phyloP scores from a whole-genome alignment of 2,113 vertebrate species.

The Hyperopisus bebe region DNA sequence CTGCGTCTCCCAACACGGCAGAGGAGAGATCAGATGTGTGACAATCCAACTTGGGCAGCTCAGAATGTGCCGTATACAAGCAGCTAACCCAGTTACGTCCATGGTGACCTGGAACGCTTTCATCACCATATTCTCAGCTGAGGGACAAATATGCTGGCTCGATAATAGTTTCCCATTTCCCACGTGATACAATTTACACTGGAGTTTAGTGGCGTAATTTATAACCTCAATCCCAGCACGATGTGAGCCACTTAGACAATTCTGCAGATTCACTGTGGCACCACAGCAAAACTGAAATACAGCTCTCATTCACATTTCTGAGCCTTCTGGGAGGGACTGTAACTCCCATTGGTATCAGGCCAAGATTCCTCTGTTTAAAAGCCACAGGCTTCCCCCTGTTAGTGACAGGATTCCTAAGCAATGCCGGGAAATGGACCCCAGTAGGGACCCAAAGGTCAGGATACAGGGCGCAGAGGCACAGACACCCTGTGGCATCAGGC shows the following conservation, averaged over 20 bases:
- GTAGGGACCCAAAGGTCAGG: not conserved
- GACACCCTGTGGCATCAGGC: not conserved
- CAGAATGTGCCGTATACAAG: not conserved
- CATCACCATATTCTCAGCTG: not conserved
- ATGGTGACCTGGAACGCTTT: not conserved
- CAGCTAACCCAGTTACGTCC: not conserved
- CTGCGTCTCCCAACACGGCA: not conserved
- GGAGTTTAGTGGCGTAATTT: not conserved
- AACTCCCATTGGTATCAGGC: conserved; percentile 7
- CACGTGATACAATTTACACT: not conserved
- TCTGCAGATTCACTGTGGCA: not conserved
- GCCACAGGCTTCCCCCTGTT: not conserved
- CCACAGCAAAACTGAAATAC: not conserved
- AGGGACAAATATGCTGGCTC: not conserved
- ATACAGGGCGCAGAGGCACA: not conserved
- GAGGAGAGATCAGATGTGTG: not conserved
- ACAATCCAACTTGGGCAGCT: not conserved
- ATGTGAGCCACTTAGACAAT: not conserved
- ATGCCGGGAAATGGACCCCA: not conserved
- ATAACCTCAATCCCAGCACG: not conserved
- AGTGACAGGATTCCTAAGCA: not conserved
- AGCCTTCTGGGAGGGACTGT: not conserved
- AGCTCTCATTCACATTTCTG: not conserved
- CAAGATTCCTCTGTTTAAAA: not conserved
- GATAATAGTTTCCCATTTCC: not conserved